Base-by-base conservation (phyloP, 2,888 invertebrate genomes). In the Artemia sp. region DNA sequence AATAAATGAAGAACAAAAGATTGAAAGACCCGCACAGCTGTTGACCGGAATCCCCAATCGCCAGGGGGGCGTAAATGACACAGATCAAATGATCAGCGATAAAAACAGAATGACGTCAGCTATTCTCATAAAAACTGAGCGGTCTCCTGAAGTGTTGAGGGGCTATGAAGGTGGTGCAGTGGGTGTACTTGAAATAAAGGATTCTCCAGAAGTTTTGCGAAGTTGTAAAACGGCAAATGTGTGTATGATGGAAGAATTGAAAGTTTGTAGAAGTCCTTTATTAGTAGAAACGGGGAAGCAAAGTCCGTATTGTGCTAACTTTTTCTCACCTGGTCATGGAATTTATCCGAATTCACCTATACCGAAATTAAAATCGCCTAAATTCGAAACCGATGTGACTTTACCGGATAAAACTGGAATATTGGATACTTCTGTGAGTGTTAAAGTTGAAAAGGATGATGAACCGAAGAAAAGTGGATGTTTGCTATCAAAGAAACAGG, bases 201-300 rank as follows among this genome's bases (percentile, higher is more conserved):
- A 24, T 11, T 58, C 64, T 24, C 64, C 64, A 8, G 64, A 58
- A 58, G 64, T 58, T 19, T 24, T 58, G 14, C 64, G 64, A 24
- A 19, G 64, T 58, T 24, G 24, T 58, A 58, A 58, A 58, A 8
- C n/a, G 64, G n/a, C 64, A 9, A n/a, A n/a, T n/a, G 24, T 58
- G 2, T 24, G 8, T 24, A n/a, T 24, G 14, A 11, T 8, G 64
- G 64, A 58, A 58, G 64, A 58, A 24, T 58, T 10, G 64, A 58
- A n/a, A 24, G 64, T 58, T 8, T n/a, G n/a, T 58, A n/a, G 24
- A 24, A 58, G 64, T 24, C 64, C 64, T 58, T 10, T 58, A 10
- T 24, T 24, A 58, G 64, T 58, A 24, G 64, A 58, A 10, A 58
- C 64, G 64, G 64, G 64, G 64, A 58, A 58, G 64, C 64, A 58